Conservation (phyloP, 2,888 invertebrate species). For the Odontocolon sp. region DNA sequence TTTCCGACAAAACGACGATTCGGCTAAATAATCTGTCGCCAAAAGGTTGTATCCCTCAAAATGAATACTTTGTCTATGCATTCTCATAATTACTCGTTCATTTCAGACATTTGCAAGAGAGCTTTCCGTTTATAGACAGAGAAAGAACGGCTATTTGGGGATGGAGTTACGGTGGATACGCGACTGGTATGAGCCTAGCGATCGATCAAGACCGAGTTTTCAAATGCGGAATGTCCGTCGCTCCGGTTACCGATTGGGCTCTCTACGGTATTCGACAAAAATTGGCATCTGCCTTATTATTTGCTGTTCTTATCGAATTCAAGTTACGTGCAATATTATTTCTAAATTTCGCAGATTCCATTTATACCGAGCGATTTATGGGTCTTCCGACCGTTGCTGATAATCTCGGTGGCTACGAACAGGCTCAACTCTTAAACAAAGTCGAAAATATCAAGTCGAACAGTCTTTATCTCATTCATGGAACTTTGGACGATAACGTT, state of each 20-base stretch:
- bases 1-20: too few species aligned
- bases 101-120: constrained; percentile 85
- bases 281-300: too few species aligned
- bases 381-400: constrained; percentile 88
- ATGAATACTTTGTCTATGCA: too few species aligned
- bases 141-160: constrained; percentile 97
- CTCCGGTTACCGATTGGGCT: constrained; percentile 98
- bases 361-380: constrained; percentile 99
- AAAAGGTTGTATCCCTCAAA: too few species aligned
- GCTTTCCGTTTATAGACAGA: constrained; percentile 88
- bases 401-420: constrained; percentile 88
- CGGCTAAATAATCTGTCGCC: too few species aligned
- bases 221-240: constrained; percentile 96
- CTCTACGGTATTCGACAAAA: constrained; percentile 89
- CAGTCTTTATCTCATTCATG: constrained; percentile 95
- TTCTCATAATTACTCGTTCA: constrained; percentile 24
- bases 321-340: too few species aligned
- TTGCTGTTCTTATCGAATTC: too few species aligned
- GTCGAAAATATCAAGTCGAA: constrained; percentile 86
- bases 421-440: constrained; percentile 89
- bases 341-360: constrained; percentile 90
- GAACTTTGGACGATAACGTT: constrained; percentile 97
- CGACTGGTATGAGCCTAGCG: constrained; percentile 93
- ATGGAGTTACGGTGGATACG: constrained; percentile 99
- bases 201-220: constrained; percentile 89